These are phyloP conservation scores for Misgurnus anguillicaudatus DNA, from an alignment of 2,113 vertebrate species.

Conservation along the genomic window DNA sequence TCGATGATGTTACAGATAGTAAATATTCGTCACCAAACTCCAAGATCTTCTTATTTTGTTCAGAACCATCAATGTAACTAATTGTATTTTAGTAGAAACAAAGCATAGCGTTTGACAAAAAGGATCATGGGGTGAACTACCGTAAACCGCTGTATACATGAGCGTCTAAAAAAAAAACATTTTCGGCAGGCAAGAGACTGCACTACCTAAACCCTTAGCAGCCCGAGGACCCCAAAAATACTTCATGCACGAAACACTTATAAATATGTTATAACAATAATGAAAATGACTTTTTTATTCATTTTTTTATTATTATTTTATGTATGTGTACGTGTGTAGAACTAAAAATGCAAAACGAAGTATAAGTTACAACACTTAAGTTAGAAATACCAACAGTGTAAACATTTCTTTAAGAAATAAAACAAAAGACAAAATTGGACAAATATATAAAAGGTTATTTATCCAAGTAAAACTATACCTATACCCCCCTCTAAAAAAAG, in stretches of 20 bases:
- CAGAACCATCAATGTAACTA: slow-evolving; percentile 4
- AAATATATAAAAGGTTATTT: not conserved
- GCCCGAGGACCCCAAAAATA: no score
- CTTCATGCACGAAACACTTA: no score
- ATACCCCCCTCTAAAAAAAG: not conserved
- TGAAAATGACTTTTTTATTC: no score
- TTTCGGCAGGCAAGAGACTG: not conserved
- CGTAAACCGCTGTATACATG: slow-evolving; percentile 50
- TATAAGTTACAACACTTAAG: not conserved
- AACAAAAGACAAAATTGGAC: not conserved
- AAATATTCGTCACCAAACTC: not conserved
- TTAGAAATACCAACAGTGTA: not conserved
- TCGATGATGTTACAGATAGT: not conserved
- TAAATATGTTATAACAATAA: no score
- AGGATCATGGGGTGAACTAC: slow-evolving; percentile 68
- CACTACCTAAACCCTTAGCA: not conserved
- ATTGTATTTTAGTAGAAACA: not conserved
- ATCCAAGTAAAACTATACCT: not conserved
- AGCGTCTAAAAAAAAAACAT: not conserved
- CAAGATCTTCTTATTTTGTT: not conserved
- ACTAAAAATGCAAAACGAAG: no score
- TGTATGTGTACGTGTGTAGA: no score
- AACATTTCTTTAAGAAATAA: not conserved
- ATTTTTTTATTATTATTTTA: no score
- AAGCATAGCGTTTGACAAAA: slow-evolving; percentile 50